Percentiles rank a stretch among this genome's conserved stretches.
Evolutionary conservation across 1,140 invertebrate species (phyloP).

Genomic region (Prorops nasuta): DNA sequence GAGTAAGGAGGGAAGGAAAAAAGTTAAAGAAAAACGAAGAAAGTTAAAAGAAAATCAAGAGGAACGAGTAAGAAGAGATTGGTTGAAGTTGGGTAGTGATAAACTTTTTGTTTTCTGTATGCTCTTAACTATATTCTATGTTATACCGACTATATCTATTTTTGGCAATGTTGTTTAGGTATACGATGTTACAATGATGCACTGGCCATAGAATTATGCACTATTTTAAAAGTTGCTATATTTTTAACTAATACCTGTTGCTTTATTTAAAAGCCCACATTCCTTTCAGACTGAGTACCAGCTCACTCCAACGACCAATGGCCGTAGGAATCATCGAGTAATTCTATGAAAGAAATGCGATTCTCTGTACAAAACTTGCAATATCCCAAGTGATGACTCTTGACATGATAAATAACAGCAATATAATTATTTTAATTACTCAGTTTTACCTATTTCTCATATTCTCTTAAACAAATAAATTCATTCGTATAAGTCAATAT

Average conservation of each 20-base stretch:
- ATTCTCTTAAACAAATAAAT: too few relatives aligned
- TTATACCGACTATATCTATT: conserved; percentile 57
- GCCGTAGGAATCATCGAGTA: too few relatives aligned
- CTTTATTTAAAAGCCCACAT: background rate
- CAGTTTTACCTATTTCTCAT: too few relatives aligned
- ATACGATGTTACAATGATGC: conserved; percentile 54
- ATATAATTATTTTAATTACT: too few relatives aligned
- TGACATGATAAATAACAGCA: too few relatives aligned
- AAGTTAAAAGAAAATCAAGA: conserved; percentile 1
- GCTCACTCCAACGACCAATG: too few relatives aligned
- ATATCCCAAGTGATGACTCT: too few relatives aligned
- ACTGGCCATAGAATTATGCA: conserved; percentile 56
- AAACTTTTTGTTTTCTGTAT: conserved; percentile 28
- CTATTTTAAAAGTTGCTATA: conserved; percentile 46
- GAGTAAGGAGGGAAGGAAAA: conserved; percentile 1
- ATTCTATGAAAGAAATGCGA: too few relatives aligned
- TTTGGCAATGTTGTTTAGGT: conserved; percentile 59
- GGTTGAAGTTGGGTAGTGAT: conserved; percentile 25
- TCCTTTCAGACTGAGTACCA: background rate
- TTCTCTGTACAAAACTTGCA: too few relatives aligned
- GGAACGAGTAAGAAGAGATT: conserved; percentile 25
- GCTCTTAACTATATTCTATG: conserved; percentile 57
- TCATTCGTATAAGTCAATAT: too few relatives aligned
- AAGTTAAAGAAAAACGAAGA: conserved; percentile 18
- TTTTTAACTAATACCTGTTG: conserved; percentile 39